These are phyloP conservation scores for Drosophila insularis DNA, from an alignment of 1,140 invertebrate species.

Conservation along the genomic window DNA sequence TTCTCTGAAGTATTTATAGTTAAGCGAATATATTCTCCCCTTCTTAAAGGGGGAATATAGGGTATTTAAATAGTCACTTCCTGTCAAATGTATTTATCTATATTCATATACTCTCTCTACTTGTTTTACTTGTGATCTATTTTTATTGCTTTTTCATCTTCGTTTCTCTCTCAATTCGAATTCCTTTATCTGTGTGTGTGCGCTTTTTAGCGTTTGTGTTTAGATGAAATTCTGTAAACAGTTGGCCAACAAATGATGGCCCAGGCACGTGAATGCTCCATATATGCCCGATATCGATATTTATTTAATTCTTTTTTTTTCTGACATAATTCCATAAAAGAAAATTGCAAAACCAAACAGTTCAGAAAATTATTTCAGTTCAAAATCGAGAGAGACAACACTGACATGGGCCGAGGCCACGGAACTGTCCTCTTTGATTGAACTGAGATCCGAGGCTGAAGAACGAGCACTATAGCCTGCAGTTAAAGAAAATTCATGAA, in stretches of 20 bases:
- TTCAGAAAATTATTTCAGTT: constrained; percentile 37
- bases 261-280: constrained; percentile 44
- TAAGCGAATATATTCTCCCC: no score
- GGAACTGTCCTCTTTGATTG: constrained; percentile 49
- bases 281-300: background rate
- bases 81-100: background rate
- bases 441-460: constrained; percentile 46
- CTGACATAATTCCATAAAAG: background rate
- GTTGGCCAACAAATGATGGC: constrained; percentile 15
- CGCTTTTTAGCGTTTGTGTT: constrained; percentile 51
- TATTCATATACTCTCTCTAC: background rate
- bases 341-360: background rate
- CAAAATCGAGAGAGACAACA: constrained; percentile 67
- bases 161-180: background rate
- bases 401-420: constrained; percentile 41
- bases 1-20: no score
- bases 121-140: constrained; percentile 6
- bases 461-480: constrained; percentile 43
- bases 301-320: background rate
- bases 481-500: background rate
- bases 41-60: background rate
- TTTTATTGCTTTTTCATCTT: background rate
- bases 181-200: background rate
- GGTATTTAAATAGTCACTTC: background rate
- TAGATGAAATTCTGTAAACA: constrained; percentile 66